Evolutionary conservation across 2,113 vertebrate genomes (phyloP).

Genomic region (Oryzias curvinotus): DNA sequence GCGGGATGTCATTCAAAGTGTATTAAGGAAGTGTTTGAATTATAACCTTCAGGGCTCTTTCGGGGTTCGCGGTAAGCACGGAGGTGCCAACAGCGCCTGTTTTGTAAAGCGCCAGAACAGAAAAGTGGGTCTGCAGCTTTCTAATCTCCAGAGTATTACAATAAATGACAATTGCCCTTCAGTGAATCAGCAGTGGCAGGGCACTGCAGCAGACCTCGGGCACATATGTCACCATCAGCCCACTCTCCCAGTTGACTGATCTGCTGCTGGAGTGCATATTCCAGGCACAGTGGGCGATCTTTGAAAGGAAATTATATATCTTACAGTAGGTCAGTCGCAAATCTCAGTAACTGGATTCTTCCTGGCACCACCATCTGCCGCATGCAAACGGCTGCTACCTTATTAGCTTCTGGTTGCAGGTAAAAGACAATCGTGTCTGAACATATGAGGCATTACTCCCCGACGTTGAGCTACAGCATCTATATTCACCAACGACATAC

Average conservation of each 20-base stretch:
- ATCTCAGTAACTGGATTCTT: conserved; percentile 36
- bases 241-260: conserved; percentile 59
- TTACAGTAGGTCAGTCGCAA: conserved; percentile 45
- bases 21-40: conserved; percentile 60
- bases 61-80: conserved; percentile 20
- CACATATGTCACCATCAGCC: conserved; percentile 49
- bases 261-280: conserved; percentile 26
- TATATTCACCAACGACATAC: conserved; percentile 76
- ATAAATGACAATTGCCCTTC: conserved; percentile 77
- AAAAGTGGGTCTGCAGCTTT: conserved; percentile 48
- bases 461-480: conserved; percentile 74
- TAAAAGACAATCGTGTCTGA: conserved; percentile 48
- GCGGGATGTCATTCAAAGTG: conserved; percentile 60
- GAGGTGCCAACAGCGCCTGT: conserved; percentile 57
- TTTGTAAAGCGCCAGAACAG: conserved; percentile 45
- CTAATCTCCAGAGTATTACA: conserved; percentile 59
- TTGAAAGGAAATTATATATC: conserved; percentile 11
- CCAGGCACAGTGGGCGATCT: conserved; percentile 35
- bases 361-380: conserved; percentile 49
- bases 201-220: conserved; percentile 56
- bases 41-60: conserved; percentile 56
- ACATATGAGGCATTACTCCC: conserved; percentile 50
- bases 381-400: conserved; percentile 60
- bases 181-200: conserved; percentile 57
- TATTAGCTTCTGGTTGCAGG: conserved; percentile 57